Base-by-base conservation (phyloP, 2,888 invertebrate species). In the Cremastinae sp. region DNA sequence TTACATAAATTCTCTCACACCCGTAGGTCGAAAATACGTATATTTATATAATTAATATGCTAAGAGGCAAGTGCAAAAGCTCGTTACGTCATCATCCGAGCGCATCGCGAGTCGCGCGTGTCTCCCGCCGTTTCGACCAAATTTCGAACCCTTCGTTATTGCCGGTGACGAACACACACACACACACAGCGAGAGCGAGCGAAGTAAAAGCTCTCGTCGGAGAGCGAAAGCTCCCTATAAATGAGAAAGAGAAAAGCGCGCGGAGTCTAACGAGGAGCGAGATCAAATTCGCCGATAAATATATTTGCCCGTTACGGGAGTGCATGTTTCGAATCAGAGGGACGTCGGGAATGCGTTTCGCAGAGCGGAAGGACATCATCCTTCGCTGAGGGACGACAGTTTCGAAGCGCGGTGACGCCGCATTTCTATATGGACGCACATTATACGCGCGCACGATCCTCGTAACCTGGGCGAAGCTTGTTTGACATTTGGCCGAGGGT, bases 401-500 rank as follows among this genome's bases (percentile, higher is more conserved):
- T 28, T 28, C 28, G 28, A 5, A 28, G 28, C 28, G 28, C 28
- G 28, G 2, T 28, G 2, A 5, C 5, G 28, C 28, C 47, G 62
- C 12, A 62, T 49, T 62, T 59, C 28, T 41, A 43, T 39, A 22
- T 43, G n/a, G 12, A 59, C 8, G 12, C 9, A 59, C 43, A 20
- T 16, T 18, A 49, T 10, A 49, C 20, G 20, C 20, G 18, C 9
- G 16, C 9, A 18, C 20, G 49, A 20, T 49, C 49, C 49, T 75
- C 73, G 74, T 73, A 66, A 70, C 49, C 62, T 58, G 47, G 56
- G 64, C 58, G 72, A 74, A 61, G 70, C 71, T 74, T 78, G 75
- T 78, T 83, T 85, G 84, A 85, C 84, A 84, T 84, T 84, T 83
- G 82, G 80, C 16, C 83, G 78, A 82, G 80, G 82, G 81, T 82